These are phyloP conservation scores for Serilophus lunatus DNA, from an alignment of 2,113 vertebrate species.

Conservation along the genomic window DNA sequence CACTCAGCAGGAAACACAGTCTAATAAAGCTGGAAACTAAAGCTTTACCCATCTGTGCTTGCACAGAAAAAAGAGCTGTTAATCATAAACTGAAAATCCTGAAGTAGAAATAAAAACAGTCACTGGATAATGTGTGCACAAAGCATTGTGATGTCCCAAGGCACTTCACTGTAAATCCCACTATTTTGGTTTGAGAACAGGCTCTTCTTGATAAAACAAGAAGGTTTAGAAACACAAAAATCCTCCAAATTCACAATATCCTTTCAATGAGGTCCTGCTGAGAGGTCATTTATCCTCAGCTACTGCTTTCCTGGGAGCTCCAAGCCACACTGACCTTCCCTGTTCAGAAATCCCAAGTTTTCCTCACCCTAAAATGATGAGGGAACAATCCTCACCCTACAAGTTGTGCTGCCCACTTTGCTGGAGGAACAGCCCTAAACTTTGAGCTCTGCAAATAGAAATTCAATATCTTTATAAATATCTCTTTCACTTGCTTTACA, in stretches of 20 bases:
- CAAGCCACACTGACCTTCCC: fast-evolving
- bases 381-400: not conserved
- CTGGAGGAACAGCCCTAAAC: not conserved
- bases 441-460: not conserved
- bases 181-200: not conserved
- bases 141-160: not conserved
- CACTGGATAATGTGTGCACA: not conserved
- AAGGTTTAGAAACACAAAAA: not conserved
- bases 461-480: fast-evolving
- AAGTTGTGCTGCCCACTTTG: not conserved
- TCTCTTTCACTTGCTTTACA: not conserved
- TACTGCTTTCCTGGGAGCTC: not conserved
- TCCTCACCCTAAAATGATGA: not conserved
- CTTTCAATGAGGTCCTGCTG: not conserved
- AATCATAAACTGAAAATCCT: not conserved
- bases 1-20: not conserved
- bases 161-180: not conserved
- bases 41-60: not conserved
- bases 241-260: not conserved
- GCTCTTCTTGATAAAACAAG: not conserved
- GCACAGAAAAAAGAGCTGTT: not conserved
- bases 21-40: not conserved
- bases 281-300: not conserved
- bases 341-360: not conserved
- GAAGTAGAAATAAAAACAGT: not conserved